Evolutionary conservation across 2,797 vertebrate genomes (phyloP), one percentile per base, ranked within the genome.

Genomic region (Phrynocephalus guinanensis): DNA sequence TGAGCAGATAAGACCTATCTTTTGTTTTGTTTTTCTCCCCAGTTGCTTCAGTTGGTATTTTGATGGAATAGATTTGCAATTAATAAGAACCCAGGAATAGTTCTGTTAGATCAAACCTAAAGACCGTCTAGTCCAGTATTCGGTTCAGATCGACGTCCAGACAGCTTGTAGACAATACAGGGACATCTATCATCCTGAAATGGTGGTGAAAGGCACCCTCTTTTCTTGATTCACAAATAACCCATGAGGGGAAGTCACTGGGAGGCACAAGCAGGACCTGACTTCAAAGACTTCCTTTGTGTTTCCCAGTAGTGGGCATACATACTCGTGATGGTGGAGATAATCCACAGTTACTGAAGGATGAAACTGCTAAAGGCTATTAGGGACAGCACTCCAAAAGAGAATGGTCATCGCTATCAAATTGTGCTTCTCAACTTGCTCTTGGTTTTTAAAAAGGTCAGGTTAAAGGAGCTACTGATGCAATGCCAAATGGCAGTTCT

Each of bases 1-100:
- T 20, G 48, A 73, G 79, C 78, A 90, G 68, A 79, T 0, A 0
- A 87, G 63, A 70, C 18, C 33, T 20, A 4, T 3, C 15, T 15
- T 1, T 33, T 71, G 8, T 60, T 60, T 44, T 86, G 5, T 16
- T 24, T 50, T 28, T 10, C 15, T 82, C 1, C 7, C 76, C 24
- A 85, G 0, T 63, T 63, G 60, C 85, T 3, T 22, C 0, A 0
- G 52, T 71, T 28, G 73, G n/a, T 86, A 56, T 86, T 90, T 50
- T 33, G 75, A 89, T 50, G 60, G 89, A 44, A 48, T 30, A 86
- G 5, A 72, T 50, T 60, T 87, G 11, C n/a, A 92, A 92, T 88
- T 16, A 16, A 82, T 38, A 33, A 73, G 18, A 30, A 38, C 72
- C 16, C 5, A 73, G 38, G 30, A 73, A 73, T 18, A 73, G 16